Conservation (phyloP, 2,113 vertebrate genomes). For the Heterotilapia buettikoferi region DNA sequence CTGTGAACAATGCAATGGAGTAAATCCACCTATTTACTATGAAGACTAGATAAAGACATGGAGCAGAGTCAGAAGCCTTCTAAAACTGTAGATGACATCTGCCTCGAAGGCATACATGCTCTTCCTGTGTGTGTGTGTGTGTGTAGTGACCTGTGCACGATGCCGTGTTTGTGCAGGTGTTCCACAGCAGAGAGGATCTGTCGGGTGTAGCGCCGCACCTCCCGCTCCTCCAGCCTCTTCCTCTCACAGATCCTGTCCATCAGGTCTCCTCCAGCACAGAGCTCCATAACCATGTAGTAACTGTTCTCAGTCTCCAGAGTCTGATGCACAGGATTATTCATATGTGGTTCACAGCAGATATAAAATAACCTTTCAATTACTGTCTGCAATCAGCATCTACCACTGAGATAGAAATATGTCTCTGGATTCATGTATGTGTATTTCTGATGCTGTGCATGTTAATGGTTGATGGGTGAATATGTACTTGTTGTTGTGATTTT, state of each 20-base stretch:
- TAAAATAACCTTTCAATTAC: background rate
- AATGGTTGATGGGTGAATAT: background rate
- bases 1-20: background rate
- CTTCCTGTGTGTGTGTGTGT: background rate
- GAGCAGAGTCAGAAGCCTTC: background rate
- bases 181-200: slow-evolving; percentile 80
- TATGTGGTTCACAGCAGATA: background rate
- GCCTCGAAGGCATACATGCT: background rate
- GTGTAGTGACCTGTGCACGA: slow-evolving; percentile 75
- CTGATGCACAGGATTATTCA: slow-evolving; percentile 41
- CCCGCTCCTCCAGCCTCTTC: slow-evolving; percentile 75
- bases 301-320: slow-evolving; percentile 83
- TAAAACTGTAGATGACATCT: background rate
- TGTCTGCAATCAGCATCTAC: background rate
- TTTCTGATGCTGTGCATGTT: background rate
- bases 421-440: background rate
- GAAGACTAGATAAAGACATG: background rate
- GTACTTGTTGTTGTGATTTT: background rate
- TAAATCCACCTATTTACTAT: background rate
- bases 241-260: slow-evolving; percentile 80
- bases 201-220: slow-evolving; percentile 76
- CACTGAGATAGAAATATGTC: too few relatives aligned
- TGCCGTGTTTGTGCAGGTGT: slow-evolving; percentile 73
- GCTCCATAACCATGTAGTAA: slow-evolving; percentile 84
- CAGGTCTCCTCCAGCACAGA: slow-evolving; percentile 77